Evolutionary conservation across 2,113 vertebrate genomes (phyloP), one percentile per base, ranked within the genome.

Genomic region (Syngnathus typhle): DNA sequence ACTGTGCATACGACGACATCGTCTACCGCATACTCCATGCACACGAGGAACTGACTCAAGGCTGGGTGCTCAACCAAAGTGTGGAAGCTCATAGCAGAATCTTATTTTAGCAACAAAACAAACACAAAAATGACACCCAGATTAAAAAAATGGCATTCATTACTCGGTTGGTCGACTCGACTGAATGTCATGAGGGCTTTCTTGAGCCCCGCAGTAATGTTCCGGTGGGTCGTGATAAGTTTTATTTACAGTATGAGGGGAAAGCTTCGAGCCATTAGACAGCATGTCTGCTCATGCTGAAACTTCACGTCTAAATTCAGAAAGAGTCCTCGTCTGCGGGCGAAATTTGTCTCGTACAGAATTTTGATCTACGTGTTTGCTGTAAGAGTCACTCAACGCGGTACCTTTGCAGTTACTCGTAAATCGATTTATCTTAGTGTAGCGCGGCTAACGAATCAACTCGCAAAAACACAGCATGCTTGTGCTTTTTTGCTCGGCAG

Each of bases 151-250:
- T 39, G 5, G 49, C 2, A 68, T 56, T 69, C 1, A 61, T 49
- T 55, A 52, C 36, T 70, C 51, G 32, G 55, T 62, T 44, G 65
- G 71, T 38, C 65, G 27, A 10, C 55, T 66, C 52, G 5, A 56
- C 65, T 67, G 60, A 81, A 41, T 7, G 8, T 81, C 72, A 71
- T n/a, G 67, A 37, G 9, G 60, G 39, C 39, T 59, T 71, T 13
- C 54, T 60, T 27, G 60, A 68, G 65, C 71, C 27, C 78, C 54
- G 27, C 64, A 74, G 77, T 71, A 63, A 72, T 49, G 67, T 67
- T 78, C 36, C 73, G 70, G 46, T 71, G 13, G 18, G 62, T 60
- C 64, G 56, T 43, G 71, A 83, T 65, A 56, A 47, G 77, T 79
- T 61, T 67, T n/a, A 10, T 60, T 18, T 60, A 6, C 44, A 47